Conservation (phyloP, 1,140 invertebrate genomes). For the Colletes latitarsis region DNA sequence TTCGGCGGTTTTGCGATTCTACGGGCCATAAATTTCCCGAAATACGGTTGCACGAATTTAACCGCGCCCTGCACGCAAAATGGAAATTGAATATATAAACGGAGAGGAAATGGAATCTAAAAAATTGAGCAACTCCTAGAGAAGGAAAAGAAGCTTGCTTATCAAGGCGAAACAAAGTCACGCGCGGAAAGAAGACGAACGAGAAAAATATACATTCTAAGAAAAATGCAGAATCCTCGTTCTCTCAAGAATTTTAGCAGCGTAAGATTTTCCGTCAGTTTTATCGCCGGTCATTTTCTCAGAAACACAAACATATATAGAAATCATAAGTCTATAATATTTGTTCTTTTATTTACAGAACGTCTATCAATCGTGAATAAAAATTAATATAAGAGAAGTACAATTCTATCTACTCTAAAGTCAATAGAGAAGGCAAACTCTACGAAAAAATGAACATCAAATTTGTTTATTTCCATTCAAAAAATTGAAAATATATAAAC, state of each 20-base stretch:
- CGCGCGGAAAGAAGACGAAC: not conserved
- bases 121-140: conserved; percentile 4
- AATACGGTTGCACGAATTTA: conserved; percentile 4
- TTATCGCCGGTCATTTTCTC: not conserved
- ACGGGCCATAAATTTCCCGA: not conserved
- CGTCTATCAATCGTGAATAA: too few relatives aligned
- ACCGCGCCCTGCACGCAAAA: not conserved
- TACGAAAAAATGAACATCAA: too few relatives aligned
- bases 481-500: too few relatives aligned
- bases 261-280: not conserved
- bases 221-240: not conserved
- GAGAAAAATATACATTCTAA: not conserved
- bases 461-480: too few relatives aligned
- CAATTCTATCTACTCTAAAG: too few relatives aligned
- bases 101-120: not conserved
- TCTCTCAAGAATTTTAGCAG: not conserved
- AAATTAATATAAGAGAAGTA: too few relatives aligned
- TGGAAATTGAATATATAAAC: not conserved
- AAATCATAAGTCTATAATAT: conserved; percentile 16
- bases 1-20: not conserved
- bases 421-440: too few relatives aligned
- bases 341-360: not conserved
- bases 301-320: conserved; percentile 1
- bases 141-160: not conserved
- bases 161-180: conserved; percentile 23